Evolutionary conservation across 2,797 vertebrate genomes (phyloP).

Genomic region (Enteromius afrohamiltoni): DNA sequence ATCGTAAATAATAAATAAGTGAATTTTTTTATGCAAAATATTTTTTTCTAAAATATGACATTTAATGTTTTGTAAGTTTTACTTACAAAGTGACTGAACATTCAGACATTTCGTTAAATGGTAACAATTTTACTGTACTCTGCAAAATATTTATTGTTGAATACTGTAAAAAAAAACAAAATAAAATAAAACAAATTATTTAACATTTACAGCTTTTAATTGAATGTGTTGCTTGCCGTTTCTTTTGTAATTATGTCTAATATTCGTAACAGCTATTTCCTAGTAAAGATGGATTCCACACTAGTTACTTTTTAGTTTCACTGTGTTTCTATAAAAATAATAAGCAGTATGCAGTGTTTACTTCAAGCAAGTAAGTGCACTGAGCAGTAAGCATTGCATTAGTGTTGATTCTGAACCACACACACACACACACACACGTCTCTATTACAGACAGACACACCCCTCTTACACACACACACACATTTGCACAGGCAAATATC

Average conservation of each 20-base stretch:
- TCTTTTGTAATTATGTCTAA: no score
- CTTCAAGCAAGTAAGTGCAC: not conserved
- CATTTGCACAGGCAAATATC: conserved; percentile 46
- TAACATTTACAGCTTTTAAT: no score
- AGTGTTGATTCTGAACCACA: not conserved
- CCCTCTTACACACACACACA: conserved; percentile 30
- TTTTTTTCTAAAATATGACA: not conserved
- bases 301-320: no score
- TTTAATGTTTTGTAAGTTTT: not conserved
- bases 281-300: no score
- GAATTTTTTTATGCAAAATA: no score
- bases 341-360: not conserved
- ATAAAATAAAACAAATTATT: no score
- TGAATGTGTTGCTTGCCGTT: no score
- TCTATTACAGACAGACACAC: conserved; percentile 39
- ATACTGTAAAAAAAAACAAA: no score
- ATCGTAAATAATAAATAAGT: no score
- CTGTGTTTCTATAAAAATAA: not conserved
- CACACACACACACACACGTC: not conserved
- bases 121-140: not conserved
- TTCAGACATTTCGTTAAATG: no score
- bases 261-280: no score
- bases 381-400: not conserved
- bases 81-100: no score
- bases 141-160: not conserved